Conservation (phyloP, 1,140 invertebrate genomes). For the Myzus persicae region DNA sequence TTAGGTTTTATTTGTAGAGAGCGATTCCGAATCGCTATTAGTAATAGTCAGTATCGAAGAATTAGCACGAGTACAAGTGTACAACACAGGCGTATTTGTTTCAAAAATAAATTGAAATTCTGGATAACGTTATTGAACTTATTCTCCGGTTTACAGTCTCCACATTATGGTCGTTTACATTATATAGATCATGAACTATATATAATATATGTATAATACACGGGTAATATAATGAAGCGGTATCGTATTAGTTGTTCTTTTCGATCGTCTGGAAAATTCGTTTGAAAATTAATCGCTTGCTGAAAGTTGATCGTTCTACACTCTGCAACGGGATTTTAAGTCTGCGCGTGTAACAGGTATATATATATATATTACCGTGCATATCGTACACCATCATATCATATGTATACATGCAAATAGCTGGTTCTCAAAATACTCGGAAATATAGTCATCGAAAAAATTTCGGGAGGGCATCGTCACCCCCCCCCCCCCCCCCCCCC, state of each 20-base stretch:
- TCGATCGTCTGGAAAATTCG: not conserved
- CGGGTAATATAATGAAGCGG: too few species aligned
- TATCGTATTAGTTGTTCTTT: not conserved
- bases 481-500: too few species aligned
- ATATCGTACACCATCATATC: too few species aligned
- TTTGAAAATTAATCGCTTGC: not conserved
- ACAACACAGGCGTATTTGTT: not conserved
- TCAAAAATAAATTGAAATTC: not conserved
- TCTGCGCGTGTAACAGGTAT: not conserved
- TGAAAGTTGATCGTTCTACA: not conserved
- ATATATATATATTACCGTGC: not conserved
- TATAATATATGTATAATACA: not conserved
- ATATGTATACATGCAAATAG: too few species aligned
- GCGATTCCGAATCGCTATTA: too few species aligned
- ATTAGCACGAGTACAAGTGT: not conserved
- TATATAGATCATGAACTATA: not conserved
- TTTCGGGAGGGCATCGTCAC: not conserved
- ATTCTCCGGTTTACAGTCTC: too few species aligned
- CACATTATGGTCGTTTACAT: too few species aligned
- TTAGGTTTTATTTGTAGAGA: not conserved
- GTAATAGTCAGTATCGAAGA: too few species aligned
- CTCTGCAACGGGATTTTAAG: not conserved
- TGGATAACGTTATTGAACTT: too few species aligned
- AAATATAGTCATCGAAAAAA: not conserved
- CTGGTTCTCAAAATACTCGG: not conserved